A percentile compares a stretch with the other conserved stretches of the same genome.
Evolutionary conservation across 2,888 invertebrate genomes (phyloP).

Genomic region (Mallateleia sp.): DNA sequence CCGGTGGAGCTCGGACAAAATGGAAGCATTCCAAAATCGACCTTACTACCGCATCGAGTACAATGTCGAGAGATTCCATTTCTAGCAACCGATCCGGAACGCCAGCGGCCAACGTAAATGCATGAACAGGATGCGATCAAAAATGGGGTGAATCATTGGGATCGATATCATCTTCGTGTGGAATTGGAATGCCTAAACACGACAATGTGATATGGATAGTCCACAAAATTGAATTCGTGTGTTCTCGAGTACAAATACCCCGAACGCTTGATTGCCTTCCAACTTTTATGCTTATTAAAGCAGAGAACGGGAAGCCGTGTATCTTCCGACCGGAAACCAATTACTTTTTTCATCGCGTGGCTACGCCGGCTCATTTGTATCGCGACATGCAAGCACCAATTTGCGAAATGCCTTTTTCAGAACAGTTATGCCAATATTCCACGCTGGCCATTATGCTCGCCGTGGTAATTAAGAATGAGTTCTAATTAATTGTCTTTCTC

Average conservation of each 20-base stretch:
- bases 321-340: constrained; percentile 48
- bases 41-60: constrained; percentile 54
- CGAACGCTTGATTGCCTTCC: constrained; percentile 24
- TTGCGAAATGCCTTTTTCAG: constrained; percentile 28
- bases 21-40: constrained; percentile 74
- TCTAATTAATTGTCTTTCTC: background rate
- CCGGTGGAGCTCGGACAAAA: constrained; percentile 48
- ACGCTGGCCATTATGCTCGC: background rate
- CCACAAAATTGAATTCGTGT: constrained; percentile 64
- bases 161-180: constrained; percentile 69
- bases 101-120: constrained; percentile 54
- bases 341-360: constrained; percentile 40
- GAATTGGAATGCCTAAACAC: constrained; percentile 57
- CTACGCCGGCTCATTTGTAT: constrained; percentile 35
- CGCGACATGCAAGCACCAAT: constrained; percentile 40
- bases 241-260: constrained; percentile 51
- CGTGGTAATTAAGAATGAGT: constrained; percentile 1
- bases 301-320: background rate
- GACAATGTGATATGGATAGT: constrained; percentile 44
- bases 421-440: constrained; percentile 27
- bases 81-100: constrained; percentile 60
- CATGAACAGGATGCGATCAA: constrained; percentile 64
- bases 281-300: constrained; percentile 51
- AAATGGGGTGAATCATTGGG: constrained; percentile 68
- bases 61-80: constrained; percentile 70